phyloP scores from a whole-genome alignment of 2,113 vertebrate genomes.

The Dissostichus mawsoni region DNA sequence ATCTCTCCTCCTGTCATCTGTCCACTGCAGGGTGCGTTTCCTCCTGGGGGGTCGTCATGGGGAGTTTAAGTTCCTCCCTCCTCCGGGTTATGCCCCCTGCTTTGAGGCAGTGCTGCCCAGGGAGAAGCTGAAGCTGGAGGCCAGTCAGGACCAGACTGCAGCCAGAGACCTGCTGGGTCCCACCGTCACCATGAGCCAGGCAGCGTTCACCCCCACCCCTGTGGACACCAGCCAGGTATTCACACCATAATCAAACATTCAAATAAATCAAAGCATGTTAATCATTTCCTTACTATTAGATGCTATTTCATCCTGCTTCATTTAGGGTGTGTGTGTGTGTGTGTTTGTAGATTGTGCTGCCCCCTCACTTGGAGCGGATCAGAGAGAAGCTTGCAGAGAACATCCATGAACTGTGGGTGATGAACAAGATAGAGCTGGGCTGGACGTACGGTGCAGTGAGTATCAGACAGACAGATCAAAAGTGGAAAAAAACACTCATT shows the following conservation, averaged over 20 bases:
- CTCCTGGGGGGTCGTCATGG: constrained; percentile 95
- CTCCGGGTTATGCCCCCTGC: constrained; percentile 93
- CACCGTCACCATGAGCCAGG: constrained; percentile 90
- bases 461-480: constrained; percentile 35
- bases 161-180: constrained; percentile 91
- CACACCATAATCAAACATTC: too few species aligned
- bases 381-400: constrained; percentile 96
- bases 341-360: constrained; percentile 89
- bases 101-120: constrained; percentile 94
- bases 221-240: constrained; percentile 94
- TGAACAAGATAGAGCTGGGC: constrained; percentile 98
- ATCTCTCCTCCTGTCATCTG: not conserved
- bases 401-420: constrained; percentile 98
- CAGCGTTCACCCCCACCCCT: constrained; percentile 93
- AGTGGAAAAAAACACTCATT: not conserved
- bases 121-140: constrained; percentile 94
- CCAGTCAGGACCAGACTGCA: constrained; percentile 88
- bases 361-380: constrained; percentile 93
- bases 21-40: constrained; percentile 87
- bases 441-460: constrained; percentile 94
- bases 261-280: not conserved
- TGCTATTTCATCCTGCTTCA: not conserved
- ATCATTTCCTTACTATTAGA: not conserved
- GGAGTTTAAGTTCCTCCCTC: constrained; percentile 97
- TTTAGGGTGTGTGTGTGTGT: not conserved